Percentiles rank a stretch among this genome's conserved stretches.
phyloP scores from a whole-genome alignment of 1,140 invertebrate genomes.

The Polypedilum vanderplanki region DNA sequence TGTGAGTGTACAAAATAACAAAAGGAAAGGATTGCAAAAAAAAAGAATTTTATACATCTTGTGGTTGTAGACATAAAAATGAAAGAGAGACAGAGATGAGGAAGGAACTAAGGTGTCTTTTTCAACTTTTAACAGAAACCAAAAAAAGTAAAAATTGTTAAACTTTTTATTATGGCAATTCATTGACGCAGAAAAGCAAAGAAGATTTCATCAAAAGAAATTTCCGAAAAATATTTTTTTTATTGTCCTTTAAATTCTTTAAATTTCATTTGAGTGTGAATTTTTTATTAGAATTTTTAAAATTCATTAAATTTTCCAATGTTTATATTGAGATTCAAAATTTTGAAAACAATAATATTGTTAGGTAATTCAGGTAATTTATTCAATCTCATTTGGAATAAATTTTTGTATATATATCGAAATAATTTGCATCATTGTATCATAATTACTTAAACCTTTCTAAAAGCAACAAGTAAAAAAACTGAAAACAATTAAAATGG shows the following conservation, averaged over 20 bases:
- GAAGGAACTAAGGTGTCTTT: slow-evolving; percentile 17
- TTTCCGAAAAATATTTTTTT: not conserved
- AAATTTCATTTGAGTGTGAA: not conserved
- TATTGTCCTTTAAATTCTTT: not conserved
- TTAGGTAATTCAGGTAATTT: no score
- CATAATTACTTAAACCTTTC: no score
- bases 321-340: no score
- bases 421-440: no score
- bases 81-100: no score
- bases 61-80: not conserved
- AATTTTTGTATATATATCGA: no score
- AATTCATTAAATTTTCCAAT: no score
- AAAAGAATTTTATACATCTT: not conserved
- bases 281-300: not conserved
- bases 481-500: no score
- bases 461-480: no score
- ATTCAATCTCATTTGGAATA: no score
- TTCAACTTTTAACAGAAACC: not conserved
- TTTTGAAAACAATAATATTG: no score
- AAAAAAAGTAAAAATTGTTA: not conserved
- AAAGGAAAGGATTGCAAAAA: slow-evolving; percentile 2
- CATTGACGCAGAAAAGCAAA: slow-evolving; percentile 8
- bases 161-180: not conserved
- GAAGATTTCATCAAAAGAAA: not conserved
- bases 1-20: not conserved